Evolutionary conservation across 1,140 invertebrate species (phyloP).

Genomic region (Heliconius eleuchia): DNA sequence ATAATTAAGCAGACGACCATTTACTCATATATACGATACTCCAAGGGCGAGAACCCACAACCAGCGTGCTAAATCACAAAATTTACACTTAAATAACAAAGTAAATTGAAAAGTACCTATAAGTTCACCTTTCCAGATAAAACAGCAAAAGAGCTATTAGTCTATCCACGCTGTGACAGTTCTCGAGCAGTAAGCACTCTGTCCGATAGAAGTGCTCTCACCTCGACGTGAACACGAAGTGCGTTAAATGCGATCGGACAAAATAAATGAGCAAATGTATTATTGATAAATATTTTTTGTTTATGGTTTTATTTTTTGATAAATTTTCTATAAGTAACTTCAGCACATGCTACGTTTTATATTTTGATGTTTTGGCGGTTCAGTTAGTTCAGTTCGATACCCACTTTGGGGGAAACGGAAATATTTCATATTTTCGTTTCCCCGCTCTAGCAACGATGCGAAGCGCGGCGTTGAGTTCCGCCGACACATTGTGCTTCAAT

Average conservation of each 20-base stretch:
- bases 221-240: constrained; percentile 16
- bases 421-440: neutral
- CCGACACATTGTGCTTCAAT: too few relatives aligned
- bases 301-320: too few relatives aligned
- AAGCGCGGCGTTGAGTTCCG: too few relatives aligned
- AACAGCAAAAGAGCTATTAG: constrained; percentile 14
- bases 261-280: constrained; percentile 13
- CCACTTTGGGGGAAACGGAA: too few relatives aligned
- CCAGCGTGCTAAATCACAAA: neutral
- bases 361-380: too few relatives aligned
- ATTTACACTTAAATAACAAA: neutral
- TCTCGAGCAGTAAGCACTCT: constrained; percentile 24
- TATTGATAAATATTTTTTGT: neutral
- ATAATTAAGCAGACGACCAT: too few relatives aligned
- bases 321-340: too few relatives aligned
- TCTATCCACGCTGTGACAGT: constrained; percentile 15
- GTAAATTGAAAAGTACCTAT: neutral
- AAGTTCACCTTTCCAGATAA: neutral
- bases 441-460: too few relatives aligned
- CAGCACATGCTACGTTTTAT: too few relatives aligned
- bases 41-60: too few relatives aligned
- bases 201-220: constrained; percentile 19
- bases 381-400: too few relatives aligned
- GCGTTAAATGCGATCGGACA: neutral
- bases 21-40: too few relatives aligned